Conservation (phyloP, 2,888 invertebrate species). For the Cinara cedri region DNA sequence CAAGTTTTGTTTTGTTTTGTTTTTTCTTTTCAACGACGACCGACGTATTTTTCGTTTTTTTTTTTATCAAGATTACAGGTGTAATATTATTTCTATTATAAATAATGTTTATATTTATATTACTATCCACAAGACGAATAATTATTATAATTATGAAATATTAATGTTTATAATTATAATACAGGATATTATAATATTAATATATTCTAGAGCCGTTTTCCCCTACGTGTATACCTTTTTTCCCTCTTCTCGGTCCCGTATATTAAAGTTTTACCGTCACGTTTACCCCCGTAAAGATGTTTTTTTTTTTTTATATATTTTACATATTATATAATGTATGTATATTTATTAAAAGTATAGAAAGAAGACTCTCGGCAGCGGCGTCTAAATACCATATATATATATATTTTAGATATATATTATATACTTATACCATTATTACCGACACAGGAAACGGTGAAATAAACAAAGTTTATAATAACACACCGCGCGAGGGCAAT, state of each 20-base stretch:
- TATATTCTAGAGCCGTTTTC: conserved; percentile 20
- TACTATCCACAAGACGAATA: too few species aligned
- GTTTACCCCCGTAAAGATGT: conserved; percentile 32
- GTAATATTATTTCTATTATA: too few species aligned
- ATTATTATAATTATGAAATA: conserved; percentile 24
- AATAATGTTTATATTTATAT: too few species aligned
- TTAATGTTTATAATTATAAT: not conserved
- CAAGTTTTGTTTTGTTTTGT: conserved; percentile 5
- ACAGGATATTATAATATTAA: conserved; percentile 16
- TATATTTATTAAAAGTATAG: conserved; percentile 22
- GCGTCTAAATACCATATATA: conserved; percentile 43
- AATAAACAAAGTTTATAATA: conserved; percentile 57
- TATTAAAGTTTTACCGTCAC: conserved; percentile 37
- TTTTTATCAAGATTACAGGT: conserved; percentile 20
- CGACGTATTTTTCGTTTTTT: conserved; percentile 34
- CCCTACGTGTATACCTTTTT: too few species aligned
- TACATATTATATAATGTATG: too few species aligned
- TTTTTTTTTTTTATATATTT: conserved; percentile 39
- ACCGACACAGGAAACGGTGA: conserved; percentile 53
- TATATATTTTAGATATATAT: too few species aligned
- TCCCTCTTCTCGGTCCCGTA: not conserved
- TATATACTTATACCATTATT: conserved; percentile 46
- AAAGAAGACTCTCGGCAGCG: conserved; percentile 3
- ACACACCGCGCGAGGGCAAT: conserved; percentile 54
- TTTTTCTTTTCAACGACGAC: not conserved